Conservation (phyloP, 1,140 invertebrate species). For the Danaus plexippus region DNA sequence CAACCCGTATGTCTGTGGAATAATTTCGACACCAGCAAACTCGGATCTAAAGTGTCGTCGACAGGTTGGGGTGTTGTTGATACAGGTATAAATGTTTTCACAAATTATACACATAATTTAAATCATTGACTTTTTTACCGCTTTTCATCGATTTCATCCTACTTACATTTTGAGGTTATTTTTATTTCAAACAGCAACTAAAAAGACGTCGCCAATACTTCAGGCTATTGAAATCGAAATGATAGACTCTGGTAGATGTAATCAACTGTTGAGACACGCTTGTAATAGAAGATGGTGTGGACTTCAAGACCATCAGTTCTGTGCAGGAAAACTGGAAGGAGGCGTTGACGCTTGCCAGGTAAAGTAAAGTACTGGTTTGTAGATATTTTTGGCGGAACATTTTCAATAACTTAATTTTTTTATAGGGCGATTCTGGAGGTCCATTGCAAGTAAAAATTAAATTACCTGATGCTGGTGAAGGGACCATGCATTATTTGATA, state of each 20-base stretch:
- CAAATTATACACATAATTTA: too few relatives aligned
- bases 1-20: slow-evolving; percentile 64
- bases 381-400: background rate
- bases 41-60: slow-evolving; percentile 9
- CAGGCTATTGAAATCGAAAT: slow-evolving; percentile 10
- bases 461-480: slow-evolving; percentile 13
- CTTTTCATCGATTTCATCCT: too few relatives aligned
- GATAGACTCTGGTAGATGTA: slow-evolving; percentile 7
- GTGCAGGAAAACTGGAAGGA: slow-evolving; percentile 28
- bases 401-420: slow-evolving; percentile 6
- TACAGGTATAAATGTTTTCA: too few relatives aligned
- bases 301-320: slow-evolving; percentile 21
- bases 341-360: slow-evolving; percentile 16
- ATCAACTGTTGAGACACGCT: slow-evolving; percentile 1
- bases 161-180: too few relatives aligned
- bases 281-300: slow-evolving; percentile 9
- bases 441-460: slow-evolving; percentile 67
- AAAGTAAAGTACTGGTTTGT: background rate
- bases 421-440: slow-evolving; percentile 82
- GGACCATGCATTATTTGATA: slow-evolving; percentile 40
- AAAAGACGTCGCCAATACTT: slow-evolving; percentile 7
- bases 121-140: too few relatives aligned
- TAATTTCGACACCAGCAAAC: slow-evolving; percentile 3
- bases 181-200: slow-evolving; percentile 1
- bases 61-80: slow-evolving; percentile 26